These are phyloP conservation scores for Craniophora ligustri DNA, from an alignment of 2,888 invertebrate species.

Conservation along the genomic window DNA sequence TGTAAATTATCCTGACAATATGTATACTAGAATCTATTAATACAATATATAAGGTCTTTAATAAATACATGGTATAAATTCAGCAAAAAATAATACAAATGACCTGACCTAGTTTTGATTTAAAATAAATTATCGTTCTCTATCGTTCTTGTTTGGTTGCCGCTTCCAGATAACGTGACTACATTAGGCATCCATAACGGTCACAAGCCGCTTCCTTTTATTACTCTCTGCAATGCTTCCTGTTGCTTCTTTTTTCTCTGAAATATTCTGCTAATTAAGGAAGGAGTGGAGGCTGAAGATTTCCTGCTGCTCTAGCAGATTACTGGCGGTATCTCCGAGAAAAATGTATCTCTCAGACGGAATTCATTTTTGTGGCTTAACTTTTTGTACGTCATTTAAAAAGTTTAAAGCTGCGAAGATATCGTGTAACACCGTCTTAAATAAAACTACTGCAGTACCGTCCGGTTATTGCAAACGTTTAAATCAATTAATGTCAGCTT, in stretches of 20 bases:
- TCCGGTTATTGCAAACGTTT: conserved; percentile 48
- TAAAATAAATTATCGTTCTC: conserved; percentile 60
- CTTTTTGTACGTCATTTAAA: conserved; percentile 67
- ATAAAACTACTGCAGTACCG: conserved; percentile 25
- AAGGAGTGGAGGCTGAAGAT: conserved; percentile 83
- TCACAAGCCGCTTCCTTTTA: conserved; percentile 78
- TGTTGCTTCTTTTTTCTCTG: conserved; percentile 79
- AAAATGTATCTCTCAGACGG: conserved; percentile 73
- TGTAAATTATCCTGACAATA: no score
- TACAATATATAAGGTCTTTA: no score
- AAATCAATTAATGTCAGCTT: conserved; percentile 69
- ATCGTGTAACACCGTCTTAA: conserved; percentile 40
- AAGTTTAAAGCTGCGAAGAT: conserved; percentile 53
- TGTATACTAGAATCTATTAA: no score
- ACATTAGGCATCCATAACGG: conserved; percentile 75
- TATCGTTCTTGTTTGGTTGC: conserved; percentile 67
- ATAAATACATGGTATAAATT: conserved; percentile 47
- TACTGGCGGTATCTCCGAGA: conserved; percentile 77
- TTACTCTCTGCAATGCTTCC: conserved; percentile 77
- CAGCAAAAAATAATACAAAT: conserved; percentile 48
- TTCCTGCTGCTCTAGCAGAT: conserved; percentile 84
- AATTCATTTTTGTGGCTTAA: conserved; percentile 75
- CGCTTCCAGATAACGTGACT: conserved; percentile 70
- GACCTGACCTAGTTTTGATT: conserved; percentile 54
- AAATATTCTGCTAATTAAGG: conserved; percentile 86